A percentile compares a stretch with the other conserved stretches of the same genome.
These are phyloP conservation scores for Bombus balteatus DNA, from an alignment of 1,140 invertebrate genomes.

Conservation along the genomic window DNA sequence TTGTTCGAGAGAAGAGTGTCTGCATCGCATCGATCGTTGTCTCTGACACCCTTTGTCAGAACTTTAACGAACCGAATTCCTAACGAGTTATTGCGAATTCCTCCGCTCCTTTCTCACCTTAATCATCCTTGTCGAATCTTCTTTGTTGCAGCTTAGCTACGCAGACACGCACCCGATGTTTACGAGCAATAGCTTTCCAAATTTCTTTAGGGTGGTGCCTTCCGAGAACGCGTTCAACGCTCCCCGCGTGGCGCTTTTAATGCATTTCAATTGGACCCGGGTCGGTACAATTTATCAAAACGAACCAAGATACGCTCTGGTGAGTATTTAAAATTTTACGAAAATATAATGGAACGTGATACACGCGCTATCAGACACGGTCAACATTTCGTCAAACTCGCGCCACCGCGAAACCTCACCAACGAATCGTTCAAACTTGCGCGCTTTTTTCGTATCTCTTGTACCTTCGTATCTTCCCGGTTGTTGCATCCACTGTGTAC, in stretches of 20 bases:
- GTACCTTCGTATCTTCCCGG: background rate
- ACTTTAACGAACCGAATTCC: background rate
- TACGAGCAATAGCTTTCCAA: constrained; percentile 95
- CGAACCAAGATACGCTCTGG: constrained; percentile 95
- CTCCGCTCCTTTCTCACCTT: too few relatives aligned
- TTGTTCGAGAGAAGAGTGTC: background rate
- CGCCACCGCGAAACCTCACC: background rate
- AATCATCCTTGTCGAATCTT: background rate
- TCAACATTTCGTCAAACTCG: background rate
- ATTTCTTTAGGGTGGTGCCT: constrained; percentile 98
- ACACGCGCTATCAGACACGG: background rate
- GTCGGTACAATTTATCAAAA: constrained; percentile 99
- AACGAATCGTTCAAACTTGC: background rate
- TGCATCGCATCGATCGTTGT: background rate
- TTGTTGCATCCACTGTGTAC: background rate
- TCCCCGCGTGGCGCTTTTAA: constrained; percentile 93
- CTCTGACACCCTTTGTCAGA: background rate
- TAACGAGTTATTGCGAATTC: background rate
- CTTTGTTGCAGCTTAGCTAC: constrained; percentile 92
- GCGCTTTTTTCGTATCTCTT: background rate
- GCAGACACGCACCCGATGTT: constrained; percentile 99
- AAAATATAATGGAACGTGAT: background rate
- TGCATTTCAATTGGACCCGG: constrained; percentile 97
- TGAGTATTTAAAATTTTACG: constrained; percentile 80
- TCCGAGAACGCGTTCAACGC: constrained; percentile 98